Conservation (phyloP, 2,113 vertebrate species). For the Pygathrix nemaeus region DNA sequence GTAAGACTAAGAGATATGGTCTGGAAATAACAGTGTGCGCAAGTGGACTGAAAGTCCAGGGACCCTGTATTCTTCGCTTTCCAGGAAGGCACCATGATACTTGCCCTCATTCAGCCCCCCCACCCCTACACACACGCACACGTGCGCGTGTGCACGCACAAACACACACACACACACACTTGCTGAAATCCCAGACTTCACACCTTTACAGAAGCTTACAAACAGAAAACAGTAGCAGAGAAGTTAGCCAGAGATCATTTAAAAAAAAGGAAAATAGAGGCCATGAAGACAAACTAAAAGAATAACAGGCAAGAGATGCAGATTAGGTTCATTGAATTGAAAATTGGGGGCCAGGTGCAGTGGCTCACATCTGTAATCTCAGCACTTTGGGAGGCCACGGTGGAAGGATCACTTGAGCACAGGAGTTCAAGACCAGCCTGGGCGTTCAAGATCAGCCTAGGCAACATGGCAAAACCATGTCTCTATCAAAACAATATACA, state of each 20-base stretch:
- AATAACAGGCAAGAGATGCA: neutral
- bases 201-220: conserved; percentile 22
- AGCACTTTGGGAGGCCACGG: neutral
- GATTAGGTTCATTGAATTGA: neutral
- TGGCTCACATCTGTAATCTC: neutral
- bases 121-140: neutral
- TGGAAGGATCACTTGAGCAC: neutral
- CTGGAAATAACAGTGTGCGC: neutral
- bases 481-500: too few species aligned
- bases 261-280: conserved; percentile 34
- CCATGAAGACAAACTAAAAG: neutral
- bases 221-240: conserved; percentile 26
- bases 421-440: neutral
- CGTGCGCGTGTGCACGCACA: neutral
- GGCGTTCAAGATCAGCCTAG: neutral
- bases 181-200: neutral
- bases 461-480: too few species aligned
- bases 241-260: neutral
- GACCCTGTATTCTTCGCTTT: neutral
- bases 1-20: neutral
- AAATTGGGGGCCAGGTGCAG: neutral
- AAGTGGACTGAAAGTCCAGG: neutral
- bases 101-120: neutral
- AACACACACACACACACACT: too few species aligned
- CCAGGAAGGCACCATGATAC: neutral